A percentile compares a stretch with the other conserved stretches of the same genome.
Conservation (phyloP, 2,888 invertebrate genomes). For the Stegana nigrithorax region DNA sequence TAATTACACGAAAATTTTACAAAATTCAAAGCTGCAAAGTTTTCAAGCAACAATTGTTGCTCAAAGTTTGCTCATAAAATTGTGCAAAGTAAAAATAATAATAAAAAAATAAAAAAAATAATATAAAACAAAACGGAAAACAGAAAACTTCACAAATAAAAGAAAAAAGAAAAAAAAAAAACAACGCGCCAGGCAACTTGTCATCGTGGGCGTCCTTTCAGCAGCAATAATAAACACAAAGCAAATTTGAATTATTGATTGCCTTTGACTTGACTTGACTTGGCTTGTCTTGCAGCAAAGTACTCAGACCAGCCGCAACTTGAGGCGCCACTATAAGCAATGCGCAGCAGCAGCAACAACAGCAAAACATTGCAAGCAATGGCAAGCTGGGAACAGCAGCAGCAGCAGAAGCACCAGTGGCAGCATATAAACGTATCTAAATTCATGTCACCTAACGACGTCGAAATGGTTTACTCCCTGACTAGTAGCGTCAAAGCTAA, state of each 20-base stretch:
- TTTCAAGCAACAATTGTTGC: conserved; percentile 7
- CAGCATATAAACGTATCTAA: no score
- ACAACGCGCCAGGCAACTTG: not conserved
- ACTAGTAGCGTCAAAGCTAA: not conserved
- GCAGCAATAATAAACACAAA: conserved; percentile 31
- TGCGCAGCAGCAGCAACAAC: conserved; percentile 7
- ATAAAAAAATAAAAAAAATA: no score
- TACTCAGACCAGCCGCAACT: not conserved
- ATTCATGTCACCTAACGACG: conserved; percentile 47
- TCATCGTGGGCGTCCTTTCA: not conserved
- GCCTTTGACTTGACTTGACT: conserved; percentile 25
- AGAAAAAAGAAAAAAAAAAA: not conserved
- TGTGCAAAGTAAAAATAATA: no score
- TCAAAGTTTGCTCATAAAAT: conserved; percentile 14
- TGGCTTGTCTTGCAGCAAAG: not conserved
- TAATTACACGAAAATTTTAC: not conserved
- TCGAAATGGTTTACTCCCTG: conserved; percentile 31
- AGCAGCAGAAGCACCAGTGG: no score
- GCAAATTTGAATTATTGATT: conserved; percentile 58
- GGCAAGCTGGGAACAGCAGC: no score
- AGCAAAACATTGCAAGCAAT: conserved; percentile 40
- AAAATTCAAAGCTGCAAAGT: no score
- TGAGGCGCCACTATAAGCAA: not conserved
- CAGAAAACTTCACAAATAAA: no score
- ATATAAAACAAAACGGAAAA: no score